Percentiles rank a stretch among this genome's conserved stretches.
These are phyloP conservation scores for Lissonota sp. DNA, from an alignment of 2,888 invertebrate genomes.

Conservation along the genomic window DNA sequence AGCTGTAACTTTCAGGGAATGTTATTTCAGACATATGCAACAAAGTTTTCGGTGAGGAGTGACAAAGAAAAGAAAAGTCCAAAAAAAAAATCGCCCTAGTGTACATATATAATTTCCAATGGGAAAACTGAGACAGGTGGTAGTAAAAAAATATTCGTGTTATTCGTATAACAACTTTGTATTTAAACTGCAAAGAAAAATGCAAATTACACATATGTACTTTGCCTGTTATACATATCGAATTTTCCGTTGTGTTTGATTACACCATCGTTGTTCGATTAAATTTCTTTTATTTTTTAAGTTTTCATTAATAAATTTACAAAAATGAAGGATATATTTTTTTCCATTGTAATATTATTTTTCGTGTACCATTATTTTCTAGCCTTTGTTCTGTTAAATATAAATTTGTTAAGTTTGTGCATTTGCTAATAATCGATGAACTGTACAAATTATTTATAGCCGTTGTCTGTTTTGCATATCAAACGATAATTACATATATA, in stretches of 20 bases:
- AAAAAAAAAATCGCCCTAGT: too few species aligned
- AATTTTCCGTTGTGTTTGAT: not conserved
- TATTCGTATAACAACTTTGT: constrained; percentile 62
- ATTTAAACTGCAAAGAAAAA: constrained; percentile 60
- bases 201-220: constrained; percentile 43
- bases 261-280: constrained; percentile 45
- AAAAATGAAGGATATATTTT: constrained; percentile 53
- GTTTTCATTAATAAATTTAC: constrained; percentile 51
- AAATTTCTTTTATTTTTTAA: constrained; percentile 24
- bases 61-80: too few species aligned
- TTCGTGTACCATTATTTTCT: constrained; percentile 27
- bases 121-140: not conserved
- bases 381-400: constrained; percentile 11
- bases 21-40: too few species aligned
- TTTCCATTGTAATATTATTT: constrained; percentile 21
- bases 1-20: too few species aligned
- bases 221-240: not conserved
- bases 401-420: constrained; percentile 23
- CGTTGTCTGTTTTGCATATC: constrained; percentile 19
- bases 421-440: constrained; percentile 39
- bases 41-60: too few species aligned
- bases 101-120: not conserved
- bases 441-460: constrained; percentile 16
- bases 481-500: constrained; percentile 8
- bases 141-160: not conserved